Evolutionary conservation across 2,797 vertebrate genomes (phyloP), one percentile per base, ranked within the genome.

Genomic region (Hemitrygon akajei): DNA sequence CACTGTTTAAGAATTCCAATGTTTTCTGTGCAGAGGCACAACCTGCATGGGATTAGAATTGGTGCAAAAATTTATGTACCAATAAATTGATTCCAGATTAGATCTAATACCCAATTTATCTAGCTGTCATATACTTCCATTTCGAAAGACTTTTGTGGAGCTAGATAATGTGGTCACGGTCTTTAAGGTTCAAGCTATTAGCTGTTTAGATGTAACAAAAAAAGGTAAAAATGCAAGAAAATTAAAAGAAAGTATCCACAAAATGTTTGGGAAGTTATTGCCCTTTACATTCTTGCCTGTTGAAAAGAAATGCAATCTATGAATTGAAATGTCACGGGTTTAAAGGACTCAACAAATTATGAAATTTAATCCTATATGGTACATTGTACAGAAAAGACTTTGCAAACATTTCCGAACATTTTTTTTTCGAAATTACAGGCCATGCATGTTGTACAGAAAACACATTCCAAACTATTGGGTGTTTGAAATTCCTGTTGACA

Each of bases 61-160:
- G 56, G 82, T 56, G 40, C 56, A 20, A 47, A 47, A 56, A 56
- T 86, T 86, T 58, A 30, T 56, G 37, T 58, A 58, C 82, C 82
- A 79, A 79, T 14, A 79, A 79, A 79, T 58, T 58, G 47, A 58
- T 86, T 86, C 47, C 82, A 86, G 40, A 86, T 86, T 86, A 86
- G 25, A 58, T 58, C 22, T 86, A 30, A 86, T 86, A 86, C 40
- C 40, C 47, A 86, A 86, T 86, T 56, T 86, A 86, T 27, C n/a
- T 58, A 12, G 82, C 82, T 58, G 82, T 47, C 82, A 86, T 25
- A 58, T 86, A 86, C 47, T 86, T 58, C 82, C 18, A 56, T 47
- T 86, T 56, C 27, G 82, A 58, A 86, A 58, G 56, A 56, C 10
- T 86, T 25, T 86, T 86, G 30, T 87, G 58, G n/a, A 66, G 84